Conservation (phyloP, 2,113 vertebrate species). For the Pachypanchax playfairii region DNA sequence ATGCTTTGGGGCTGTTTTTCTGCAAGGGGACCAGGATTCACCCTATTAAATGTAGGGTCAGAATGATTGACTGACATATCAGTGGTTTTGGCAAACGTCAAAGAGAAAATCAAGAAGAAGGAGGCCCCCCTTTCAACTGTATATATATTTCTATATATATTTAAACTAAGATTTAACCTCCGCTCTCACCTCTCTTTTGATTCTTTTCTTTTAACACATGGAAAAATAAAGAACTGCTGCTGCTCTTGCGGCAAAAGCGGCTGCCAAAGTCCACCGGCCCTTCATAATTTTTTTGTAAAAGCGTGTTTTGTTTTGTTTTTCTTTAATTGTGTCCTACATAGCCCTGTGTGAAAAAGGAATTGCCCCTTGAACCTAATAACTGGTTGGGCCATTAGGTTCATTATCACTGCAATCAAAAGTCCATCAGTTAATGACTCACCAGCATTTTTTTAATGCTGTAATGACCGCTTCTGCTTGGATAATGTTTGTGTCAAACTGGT, state of each 20-base stretch:
- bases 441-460: too few relatives aligned
- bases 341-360: too few relatives aligned
- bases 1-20: too few relatives aligned
- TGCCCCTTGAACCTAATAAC: too few relatives aligned
- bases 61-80: constrained; percentile 87
- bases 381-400: too few relatives aligned
- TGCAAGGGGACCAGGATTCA: too few relatives aligned
- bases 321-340: constrained; percentile 97
- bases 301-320: constrained; percentile 26
- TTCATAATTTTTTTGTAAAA: constrained; percentile 62
- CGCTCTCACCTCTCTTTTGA: constrained; percentile 82
- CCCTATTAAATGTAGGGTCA: too few relatives aligned
- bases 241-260: constrained; percentile 93
- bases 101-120: constrained; percentile 98
- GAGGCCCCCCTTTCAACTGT: constrained; percentile 83
- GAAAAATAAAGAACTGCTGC: constrained; percentile 98
- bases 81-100: constrained; percentile 99
- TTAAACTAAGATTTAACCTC: constrained; percentile 87
- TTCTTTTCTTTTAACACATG: constrained; percentile 86
- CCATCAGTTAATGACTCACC: too few relatives aligned
- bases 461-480: too few relatives aligned
- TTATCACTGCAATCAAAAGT: too few relatives aligned
- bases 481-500: too few relatives aligned
- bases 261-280: constrained; percentile 92
- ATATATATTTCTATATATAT: constrained; percentile 84